These are phyloP conservation scores for Ardeotis arabs DNA, from an alignment of 2,113 vertebrate genomes.

Conservation along the genomic window DNA sequence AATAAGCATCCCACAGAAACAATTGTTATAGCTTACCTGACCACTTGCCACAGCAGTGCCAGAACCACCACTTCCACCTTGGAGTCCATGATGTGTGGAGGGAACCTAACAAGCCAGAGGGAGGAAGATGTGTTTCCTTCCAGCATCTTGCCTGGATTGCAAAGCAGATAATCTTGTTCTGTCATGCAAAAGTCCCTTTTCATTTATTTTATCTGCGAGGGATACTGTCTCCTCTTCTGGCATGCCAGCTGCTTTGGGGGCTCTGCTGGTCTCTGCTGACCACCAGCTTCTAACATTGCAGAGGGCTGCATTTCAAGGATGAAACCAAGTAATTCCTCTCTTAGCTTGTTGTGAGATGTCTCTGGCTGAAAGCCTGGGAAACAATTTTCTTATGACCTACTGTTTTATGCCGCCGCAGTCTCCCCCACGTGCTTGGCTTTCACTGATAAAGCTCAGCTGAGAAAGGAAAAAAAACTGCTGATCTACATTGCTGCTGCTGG, in stretches of 20 bases:
- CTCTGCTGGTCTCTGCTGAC: not conserved
- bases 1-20: not conserved
- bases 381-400: slow-evolving; percentile 14
- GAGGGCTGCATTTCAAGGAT: not conserved
- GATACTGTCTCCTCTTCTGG: not conserved
- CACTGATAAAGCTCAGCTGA: not conserved
- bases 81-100: not conserved
- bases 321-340: slow-evolving; percentile 4
- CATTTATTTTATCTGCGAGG: not conserved
- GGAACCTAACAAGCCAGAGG: not conserved
- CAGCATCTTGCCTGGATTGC: not conserved
- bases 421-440: not conserved
- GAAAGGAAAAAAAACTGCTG: not conserved
- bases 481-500: slow-evolving; percentile 1
- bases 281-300: not conserved
- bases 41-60: not conserved
- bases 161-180: not conserved
- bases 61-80: not conserved
- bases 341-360: not conserved
- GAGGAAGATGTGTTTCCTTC: not conserved
- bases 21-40: not conserved
- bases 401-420: not conserved
- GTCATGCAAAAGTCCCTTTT: not conserved
- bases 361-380: slow-evolving; percentile 37
- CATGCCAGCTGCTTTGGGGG: not conserved